These are phyloP conservation scores for Oreotrochilus melanogaster DNA, from an alignment of 2,113 vertebrate genomes.

Conservation along the genomic window DNA sequence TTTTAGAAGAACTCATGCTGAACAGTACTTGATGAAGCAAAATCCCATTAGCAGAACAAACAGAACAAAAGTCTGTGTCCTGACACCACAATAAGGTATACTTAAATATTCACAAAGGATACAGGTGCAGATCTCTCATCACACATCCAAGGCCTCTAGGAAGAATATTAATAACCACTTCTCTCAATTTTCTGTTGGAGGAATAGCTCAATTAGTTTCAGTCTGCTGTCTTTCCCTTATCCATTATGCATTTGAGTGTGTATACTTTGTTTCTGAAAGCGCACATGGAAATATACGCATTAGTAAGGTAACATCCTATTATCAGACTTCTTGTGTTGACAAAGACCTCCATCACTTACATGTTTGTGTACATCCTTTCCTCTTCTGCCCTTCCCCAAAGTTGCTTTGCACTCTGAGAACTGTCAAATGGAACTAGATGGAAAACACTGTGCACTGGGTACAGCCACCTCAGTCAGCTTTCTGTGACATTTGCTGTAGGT, in stretches of 20 bases:
- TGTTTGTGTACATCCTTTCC: rapidly evolving
- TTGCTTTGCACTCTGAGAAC: not conserved
- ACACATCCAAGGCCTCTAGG: slow-evolving; percentile 37
- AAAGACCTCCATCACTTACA: not conserved
- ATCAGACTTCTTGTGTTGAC: not conserved
- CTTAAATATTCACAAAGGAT: slow-evolving; percentile 57
- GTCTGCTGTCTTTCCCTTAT: slow-evolving; percentile 36
- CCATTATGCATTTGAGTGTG: slow-evolving; percentile 22
- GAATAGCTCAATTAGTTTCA: slow-evolving; percentile 55
- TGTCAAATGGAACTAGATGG: not conserved
- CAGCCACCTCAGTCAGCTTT: not conserved
- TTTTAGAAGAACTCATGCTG: slow-evolving; percentile 75
- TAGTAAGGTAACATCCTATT: not conserved
- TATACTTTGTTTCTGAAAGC: not conserved
- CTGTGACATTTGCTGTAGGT: rapidly evolving
- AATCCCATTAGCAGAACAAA: slow-evolving; percentile 72
- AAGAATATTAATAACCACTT: slow-evolving; percentile 49
- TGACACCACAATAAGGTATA: slow-evolving; percentile 7
- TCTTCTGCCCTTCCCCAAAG: rapidly evolving
- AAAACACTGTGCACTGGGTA: not conserved
- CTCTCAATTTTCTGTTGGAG: not conserved
- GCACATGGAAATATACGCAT: not conserved
- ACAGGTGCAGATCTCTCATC: slow-evolving; percentile 31
- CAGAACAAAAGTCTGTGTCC: slow-evolving; percentile 23
- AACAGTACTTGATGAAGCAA: slow-evolving; percentile 66